A percentile compares a stretch with the other conserved stretches of the same genome.
phyloP scores from a whole-genome alignment of 2,888 invertebrate species.

The Zaprionus obscuricornis region DNA sequence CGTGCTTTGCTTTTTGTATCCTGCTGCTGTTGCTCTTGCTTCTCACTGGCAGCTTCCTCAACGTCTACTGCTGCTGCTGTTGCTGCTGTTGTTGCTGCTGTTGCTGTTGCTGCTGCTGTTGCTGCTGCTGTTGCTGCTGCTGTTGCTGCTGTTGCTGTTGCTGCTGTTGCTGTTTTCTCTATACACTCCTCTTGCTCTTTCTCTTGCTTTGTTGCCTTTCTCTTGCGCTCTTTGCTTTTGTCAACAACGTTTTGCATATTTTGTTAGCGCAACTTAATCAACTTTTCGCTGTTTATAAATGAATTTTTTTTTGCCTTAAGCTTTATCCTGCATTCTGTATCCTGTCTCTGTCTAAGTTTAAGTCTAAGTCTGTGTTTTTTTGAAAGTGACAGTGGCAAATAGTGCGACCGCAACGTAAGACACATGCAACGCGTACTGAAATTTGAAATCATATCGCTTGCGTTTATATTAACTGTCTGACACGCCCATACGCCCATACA shows the following conservation, averaged over 20 bases:
- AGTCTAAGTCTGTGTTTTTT: background rate
- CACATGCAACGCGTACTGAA: constrained; percentile 70
- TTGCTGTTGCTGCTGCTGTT: background rate
- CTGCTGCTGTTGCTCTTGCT: constrained; percentile 24
- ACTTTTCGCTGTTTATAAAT: background rate
- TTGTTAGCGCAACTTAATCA: constrained; percentile 17
- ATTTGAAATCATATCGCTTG: constrained; percentile 44
- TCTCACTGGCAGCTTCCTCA: constrained; percentile 34
- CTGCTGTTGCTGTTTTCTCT: background rate
- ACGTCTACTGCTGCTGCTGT: too few species aligned
- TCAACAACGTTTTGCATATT: constrained; percentile 83
- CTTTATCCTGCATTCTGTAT: too few species aligned
- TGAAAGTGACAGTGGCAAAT: background rate
- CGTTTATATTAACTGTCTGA: constrained; percentile 70
- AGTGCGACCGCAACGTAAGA: constrained; percentile 59
- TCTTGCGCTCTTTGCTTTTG: constrained; percentile 46
- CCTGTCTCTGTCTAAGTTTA: background rate
- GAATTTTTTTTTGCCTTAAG: too few species aligned
- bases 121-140: constrained; percentile 52
- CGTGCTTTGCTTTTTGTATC: constrained; percentile 75
- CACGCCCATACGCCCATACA: constrained; percentile 39
- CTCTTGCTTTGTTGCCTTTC: constrained; percentile 40
- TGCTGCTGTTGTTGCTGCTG: constrained; percentile 38
- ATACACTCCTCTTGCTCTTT: constrained; percentile 11
- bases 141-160: constrained; percentile 18